Percentiles rank a stretch among this genome's conserved stretches.
phyloP scores from a whole-genome alignment of 2,113 vertebrate species.

The Phylloscopus trochilus region DNA sequence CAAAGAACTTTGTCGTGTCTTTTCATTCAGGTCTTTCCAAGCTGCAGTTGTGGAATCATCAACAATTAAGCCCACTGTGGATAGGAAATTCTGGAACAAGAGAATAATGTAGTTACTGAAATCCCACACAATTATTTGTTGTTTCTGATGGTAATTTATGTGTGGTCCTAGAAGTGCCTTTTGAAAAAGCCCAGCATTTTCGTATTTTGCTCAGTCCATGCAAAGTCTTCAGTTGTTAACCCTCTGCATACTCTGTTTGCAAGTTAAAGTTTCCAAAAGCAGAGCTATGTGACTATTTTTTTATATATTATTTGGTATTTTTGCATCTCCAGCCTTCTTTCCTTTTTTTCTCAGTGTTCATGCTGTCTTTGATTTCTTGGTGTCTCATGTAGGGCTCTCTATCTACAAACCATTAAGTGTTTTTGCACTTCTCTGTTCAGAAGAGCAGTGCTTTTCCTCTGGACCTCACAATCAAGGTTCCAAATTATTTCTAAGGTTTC shows the following conservation, averaged over 20 bases:
- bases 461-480: not conserved
- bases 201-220: not conserved
- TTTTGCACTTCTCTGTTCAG: not conserved
- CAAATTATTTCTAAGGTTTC: not conserved
- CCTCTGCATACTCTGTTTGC: not conserved
- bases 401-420: not conserved
- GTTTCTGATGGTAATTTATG: not conserved
- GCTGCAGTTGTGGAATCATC: constrained; percentile 38
- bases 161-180: accelerated
- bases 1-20: not conserved
- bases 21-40: constrained; percentile 23
- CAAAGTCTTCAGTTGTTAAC: not conserved
- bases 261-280: not conserved
- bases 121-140: not conserved
- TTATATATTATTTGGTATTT: not conserved
- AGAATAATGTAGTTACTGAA: constrained; percentile 4
- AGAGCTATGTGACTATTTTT: not conserved
- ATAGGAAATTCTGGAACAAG: constrained; percentile 78
- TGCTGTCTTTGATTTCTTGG: not conserved
- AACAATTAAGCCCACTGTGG: constrained; percentile 65
- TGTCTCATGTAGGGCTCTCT: not conserved
- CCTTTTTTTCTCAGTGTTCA: not conserved
- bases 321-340: not conserved
- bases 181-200: not conserved
- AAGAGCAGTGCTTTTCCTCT: not conserved